Conservation (phyloP, 2,797 vertebrate genomes). For the Oophaga sylvatica region DNA sequence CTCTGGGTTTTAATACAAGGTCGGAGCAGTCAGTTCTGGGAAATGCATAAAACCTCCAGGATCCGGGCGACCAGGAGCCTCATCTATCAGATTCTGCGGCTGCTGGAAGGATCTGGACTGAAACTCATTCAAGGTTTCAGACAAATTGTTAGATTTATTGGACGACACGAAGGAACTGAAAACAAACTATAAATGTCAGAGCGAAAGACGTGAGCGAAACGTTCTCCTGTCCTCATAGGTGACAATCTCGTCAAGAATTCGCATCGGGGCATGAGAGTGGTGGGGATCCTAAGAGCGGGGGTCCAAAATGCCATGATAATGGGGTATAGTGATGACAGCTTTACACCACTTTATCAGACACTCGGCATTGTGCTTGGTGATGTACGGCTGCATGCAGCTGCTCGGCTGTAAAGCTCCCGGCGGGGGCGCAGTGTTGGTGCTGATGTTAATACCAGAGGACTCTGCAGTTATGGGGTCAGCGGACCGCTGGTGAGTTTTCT, state of each 20-base stretch:
- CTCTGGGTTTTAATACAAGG: background rate
- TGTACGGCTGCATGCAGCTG: no score
- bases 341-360: no score
- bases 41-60: background rate
- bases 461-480: no score
- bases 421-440: no score
- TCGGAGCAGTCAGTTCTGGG: background rate
- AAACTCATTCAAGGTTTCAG: background rate
- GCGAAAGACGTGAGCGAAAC: background rate
- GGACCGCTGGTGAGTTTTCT: no score
- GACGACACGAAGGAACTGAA: background rate
- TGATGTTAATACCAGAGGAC: no score
- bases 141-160: background rate
- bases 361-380: no score
- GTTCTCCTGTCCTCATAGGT: background rate
- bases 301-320: no score
- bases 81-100: background rate
- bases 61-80: background rate
- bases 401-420: no score
- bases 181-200: background rate
- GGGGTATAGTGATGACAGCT: no score
- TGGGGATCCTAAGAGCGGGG: no score
- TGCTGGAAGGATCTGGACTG: background rate
- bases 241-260: background rate
- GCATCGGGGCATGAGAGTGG: no score